Evolutionary conservation across 2,113 vertebrate genomes (phyloP).

Genomic region (Macrotus californicus): DNA sequence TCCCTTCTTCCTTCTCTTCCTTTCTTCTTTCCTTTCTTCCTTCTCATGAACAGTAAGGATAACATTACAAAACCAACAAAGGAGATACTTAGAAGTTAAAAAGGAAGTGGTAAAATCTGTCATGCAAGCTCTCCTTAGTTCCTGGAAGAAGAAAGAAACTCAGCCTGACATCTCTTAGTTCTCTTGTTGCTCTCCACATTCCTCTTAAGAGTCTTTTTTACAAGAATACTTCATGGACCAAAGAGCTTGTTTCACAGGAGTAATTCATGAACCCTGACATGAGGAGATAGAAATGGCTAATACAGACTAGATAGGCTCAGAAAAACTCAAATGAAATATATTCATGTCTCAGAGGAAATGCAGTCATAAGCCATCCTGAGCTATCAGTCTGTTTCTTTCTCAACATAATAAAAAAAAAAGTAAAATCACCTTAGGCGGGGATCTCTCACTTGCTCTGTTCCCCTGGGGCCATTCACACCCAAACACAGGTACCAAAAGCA

Average conservation of each 20-base stretch:
- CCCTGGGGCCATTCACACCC: not conserved
- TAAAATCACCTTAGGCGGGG: not conserved
- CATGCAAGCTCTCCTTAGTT: not conserved
- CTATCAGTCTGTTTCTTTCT: not conserved
- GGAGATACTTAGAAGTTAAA: not conserved
- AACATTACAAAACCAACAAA: not conserved
- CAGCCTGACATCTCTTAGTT: not conserved
- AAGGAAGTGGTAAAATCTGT: not conserved
- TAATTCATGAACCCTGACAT: not conserved
- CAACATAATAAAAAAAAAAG: not conserved
- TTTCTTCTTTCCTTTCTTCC: not conserved
- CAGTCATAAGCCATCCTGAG: not conserved
- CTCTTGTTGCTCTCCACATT: not conserved
- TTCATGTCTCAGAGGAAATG: not conserved
- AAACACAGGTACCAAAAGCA: not conserved
- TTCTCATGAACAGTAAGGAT: not conserved
- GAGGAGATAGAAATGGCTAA: not conserved
- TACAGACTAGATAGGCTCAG: not conserved
- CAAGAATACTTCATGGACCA: not conserved
- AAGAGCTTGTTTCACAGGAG: not conserved
- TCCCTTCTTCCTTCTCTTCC: not conserved
- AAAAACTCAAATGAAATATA: not conserved
- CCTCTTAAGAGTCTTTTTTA: not conserved
- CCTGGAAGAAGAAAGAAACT: not conserved
- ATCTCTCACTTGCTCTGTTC: not conserved